Percentiles rank a stretch among this genome's conserved stretches.
Evolutionary conservation across 2,797 vertebrate species (phyloP).

Genomic region (Menidia menidia): DNA sequence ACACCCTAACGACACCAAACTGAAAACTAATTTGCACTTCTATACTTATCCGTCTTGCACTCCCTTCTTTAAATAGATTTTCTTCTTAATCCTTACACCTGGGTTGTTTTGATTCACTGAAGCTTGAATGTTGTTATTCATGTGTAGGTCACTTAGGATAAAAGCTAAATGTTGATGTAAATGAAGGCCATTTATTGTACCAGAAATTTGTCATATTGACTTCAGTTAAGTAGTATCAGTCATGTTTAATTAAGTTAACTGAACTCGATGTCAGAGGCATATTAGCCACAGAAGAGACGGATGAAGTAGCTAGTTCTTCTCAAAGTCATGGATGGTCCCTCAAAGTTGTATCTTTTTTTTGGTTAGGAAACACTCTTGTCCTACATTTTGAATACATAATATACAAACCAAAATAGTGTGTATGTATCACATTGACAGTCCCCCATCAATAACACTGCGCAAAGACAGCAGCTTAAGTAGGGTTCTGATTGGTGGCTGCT

Average conservation of each 20-base stretch:
- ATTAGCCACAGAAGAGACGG: background rate
- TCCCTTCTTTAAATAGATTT: slow-evolving; percentile 2
- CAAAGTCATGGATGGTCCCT: background rate
- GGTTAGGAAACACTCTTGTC: too few species aligned
- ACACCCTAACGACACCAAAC: background rate
- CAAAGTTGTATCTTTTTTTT: too few species aligned
- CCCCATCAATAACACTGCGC: too few species aligned
- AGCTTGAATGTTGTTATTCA: background rate
- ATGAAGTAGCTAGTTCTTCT: background rate
- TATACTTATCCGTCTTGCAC: background rate
- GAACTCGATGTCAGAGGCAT: background rate
- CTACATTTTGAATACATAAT: too few species aligned
- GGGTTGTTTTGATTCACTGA: background rate
- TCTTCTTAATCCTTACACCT: background rate
- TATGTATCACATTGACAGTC: too few species aligned
- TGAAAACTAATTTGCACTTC: background rate
- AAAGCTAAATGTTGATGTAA: background rate
- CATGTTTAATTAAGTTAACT: background rate
- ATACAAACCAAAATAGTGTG: too few species aligned
- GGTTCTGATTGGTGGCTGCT: too few species aligned
- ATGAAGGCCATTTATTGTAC: background rate
- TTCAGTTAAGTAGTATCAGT: background rate
- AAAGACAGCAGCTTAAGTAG: too few species aligned
- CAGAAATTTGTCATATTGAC: background rate
- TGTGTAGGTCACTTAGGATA: background rate